These are phyloP conservation scores for Gallinago jamesoni DNA, from an alignment of 2,113 vertebrate species.

Conservation along the genomic window DNA sequence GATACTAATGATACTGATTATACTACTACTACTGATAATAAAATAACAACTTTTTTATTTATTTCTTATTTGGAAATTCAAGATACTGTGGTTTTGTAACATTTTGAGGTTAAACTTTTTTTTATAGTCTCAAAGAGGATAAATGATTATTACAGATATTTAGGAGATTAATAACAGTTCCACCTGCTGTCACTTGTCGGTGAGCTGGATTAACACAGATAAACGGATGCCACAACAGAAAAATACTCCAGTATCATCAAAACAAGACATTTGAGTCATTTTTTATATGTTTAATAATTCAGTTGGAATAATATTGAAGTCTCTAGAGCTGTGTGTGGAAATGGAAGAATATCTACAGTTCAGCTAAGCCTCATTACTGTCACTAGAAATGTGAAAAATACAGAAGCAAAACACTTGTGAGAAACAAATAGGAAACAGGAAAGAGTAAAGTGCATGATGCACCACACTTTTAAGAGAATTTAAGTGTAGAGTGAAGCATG, in stretches of 20 bases:
- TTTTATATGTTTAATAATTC: background rate
- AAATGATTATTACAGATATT: background rate
- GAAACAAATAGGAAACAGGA: background rate
- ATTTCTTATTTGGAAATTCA: background rate
- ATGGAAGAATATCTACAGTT: background rate
- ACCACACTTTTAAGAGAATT: background rate
- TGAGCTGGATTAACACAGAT: background rate
- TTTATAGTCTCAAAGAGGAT: background rate
- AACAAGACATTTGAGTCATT: background rate
- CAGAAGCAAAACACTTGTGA: background rate
- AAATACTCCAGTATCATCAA: background rate
- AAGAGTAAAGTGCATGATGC: background rate
- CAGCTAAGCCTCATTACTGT: background rate
- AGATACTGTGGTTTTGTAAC: background rate
- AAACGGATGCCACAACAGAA: background rate
- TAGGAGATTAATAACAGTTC: background rate
- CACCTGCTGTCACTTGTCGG: background rate
- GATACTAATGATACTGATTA: too few species aligned
- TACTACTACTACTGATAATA: too few species aligned
- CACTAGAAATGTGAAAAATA: slow-evolving; percentile 20
- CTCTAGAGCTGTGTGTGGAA: background rate
- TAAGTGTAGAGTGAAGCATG: slow-evolving; percentile 5
- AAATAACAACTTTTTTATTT: background rate
- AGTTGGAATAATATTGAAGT: background rate
- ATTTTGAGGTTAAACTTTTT: background rate